Conservation (phyloP, 2,113 vertebrate genomes). For the Stegostoma tigrinum region DNA sequence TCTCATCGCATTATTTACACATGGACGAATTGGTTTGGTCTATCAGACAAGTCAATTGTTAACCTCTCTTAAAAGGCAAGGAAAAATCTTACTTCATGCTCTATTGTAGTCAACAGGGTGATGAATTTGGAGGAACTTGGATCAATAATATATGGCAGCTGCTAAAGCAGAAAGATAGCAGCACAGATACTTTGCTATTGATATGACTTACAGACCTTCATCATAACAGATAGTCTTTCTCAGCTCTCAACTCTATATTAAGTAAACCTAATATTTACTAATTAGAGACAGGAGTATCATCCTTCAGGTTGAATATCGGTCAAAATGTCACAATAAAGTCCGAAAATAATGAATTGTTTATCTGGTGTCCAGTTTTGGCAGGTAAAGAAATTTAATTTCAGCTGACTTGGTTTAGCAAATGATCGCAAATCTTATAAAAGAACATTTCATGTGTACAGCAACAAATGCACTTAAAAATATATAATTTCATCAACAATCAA, state of each 20-base stretch:
- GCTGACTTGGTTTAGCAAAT: neutral
- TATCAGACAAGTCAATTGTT: neutral
- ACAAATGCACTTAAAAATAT: neutral
- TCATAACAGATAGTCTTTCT: neutral
- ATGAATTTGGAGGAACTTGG: neutral
- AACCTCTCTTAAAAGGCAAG: neutral
- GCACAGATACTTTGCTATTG: neutral
- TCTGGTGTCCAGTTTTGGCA: neutral
- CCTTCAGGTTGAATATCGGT: neutral
- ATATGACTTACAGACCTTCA: neutral
- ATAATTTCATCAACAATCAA: too few relatives aligned
- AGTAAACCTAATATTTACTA: neutral
- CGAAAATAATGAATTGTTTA: neutral
- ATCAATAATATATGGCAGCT: neutral
- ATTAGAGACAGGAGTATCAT: neutral
- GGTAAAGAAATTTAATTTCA: neutral
- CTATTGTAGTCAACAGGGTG: neutral
- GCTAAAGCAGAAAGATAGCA: neutral
- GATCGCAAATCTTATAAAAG: neutral
- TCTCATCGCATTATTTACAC: neutral
- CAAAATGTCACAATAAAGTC: neutral
- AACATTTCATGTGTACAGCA: neutral
- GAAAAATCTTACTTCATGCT: neutral
- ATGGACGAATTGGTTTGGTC: neutral
- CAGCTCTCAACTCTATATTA: neutral